Conservation (phyloP, 2,888 invertebrate species). For the Pandemis cinnamomeana region DNA sequence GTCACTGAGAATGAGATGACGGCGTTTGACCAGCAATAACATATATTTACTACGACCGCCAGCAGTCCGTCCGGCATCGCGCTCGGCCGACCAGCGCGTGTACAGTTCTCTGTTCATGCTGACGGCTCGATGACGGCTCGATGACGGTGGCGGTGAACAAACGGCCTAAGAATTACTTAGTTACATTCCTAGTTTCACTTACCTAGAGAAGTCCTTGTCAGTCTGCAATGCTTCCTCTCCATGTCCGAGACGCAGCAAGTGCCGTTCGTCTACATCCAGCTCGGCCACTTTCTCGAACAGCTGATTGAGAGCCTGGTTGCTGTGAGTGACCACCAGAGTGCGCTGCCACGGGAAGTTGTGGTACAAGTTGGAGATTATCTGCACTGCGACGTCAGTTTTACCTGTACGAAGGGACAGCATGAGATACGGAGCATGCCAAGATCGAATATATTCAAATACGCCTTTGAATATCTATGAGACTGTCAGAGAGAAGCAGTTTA, state of each 20-base stretch:
- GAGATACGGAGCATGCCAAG: neutral
- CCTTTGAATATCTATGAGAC: too few species aligned
- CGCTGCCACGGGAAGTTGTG: slow-evolving; percentile 99
- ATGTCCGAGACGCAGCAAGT: slow-evolving; percentile 98
- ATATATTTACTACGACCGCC: too few species aligned
- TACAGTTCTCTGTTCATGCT: too few species aligned
- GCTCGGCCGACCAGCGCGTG: too few species aligned
- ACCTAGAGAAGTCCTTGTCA: slow-evolving; percentile 88
- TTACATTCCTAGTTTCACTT: neutral
- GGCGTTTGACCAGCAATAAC: too few species aligned
- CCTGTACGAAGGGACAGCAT: slow-evolving; percentile 77
- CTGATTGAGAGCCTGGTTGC: slow-evolving; percentile 99
- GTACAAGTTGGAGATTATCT: slow-evolving; percentile 99
- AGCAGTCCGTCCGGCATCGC: too few species aligned
- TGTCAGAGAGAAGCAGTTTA: too few species aligned
- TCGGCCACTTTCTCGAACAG: slow-evolving; percentile 99
- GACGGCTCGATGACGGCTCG: too few species aligned
- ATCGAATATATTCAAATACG: too few species aligned
- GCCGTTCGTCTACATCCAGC: slow-evolving; percentile 98
- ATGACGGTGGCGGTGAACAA: too few species aligned
- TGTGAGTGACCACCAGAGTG: slow-evolving; percentile 99
- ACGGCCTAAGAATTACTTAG: too few species aligned
- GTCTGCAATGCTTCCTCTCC: slow-evolving; percentile 99
- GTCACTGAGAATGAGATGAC: too few species aligned
- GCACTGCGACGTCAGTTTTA: slow-evolving; percentile 99